Base-by-base conservation (phyloP, 30 jellyfish, hydroid and myxozoan genomes). In the Turritopsis rubra region DNA sequence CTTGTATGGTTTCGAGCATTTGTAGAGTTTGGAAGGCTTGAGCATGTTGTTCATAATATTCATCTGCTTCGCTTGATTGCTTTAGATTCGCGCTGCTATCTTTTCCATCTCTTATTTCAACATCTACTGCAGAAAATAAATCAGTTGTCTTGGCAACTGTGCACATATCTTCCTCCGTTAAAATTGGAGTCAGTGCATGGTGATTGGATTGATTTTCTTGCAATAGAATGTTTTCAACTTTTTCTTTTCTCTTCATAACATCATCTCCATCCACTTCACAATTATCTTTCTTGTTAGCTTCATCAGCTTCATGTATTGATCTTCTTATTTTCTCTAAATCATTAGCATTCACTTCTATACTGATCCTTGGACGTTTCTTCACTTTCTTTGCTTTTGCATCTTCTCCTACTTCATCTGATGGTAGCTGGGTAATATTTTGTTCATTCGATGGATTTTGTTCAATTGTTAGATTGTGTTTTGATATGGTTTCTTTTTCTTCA, bases 241-340 rank as follows among this genome's bases (percentile, higher is more conserved):
- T 13, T 41, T 41, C n/a, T n/a, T n/a, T n/a, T n/a, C n/a, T n/a
- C n/a, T n/a, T n/a, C n/a, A n/a, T n/a, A n/a, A n/a, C n/a, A n/a
- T n/a, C n/a, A n/a, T n/a, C 60, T 41, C 60, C 60, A 3, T 5
- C 60, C 13, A 13, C 60, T 3, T 5, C 13, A 41, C 13, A 3
- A 41, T 41, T 41, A 13, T 13, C 60, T 5, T 41, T 41, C 13
- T 41, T 41, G 60, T 41, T 41, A 19, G 30, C 77, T 8, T 7
- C 19, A 68, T 27, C 30, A n/a, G 28, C 77, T 1, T 68, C 77
- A 27, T 68, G 77, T n/a, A 68, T 68, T n/a, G 77, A 68, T 68
- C 77, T 68, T 68, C 77, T 68, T 9, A 68, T 68, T 68, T 68
- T 68, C 77, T 68, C 77, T 19, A 68, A 27, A 68, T 68, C 77